A percentile compares a stretch with the other conserved stretches of the same genome.
phyloP scores from a whole-genome alignment of 1,140 invertebrate genomes.

The Metopolophium dirhodum region DNA sequence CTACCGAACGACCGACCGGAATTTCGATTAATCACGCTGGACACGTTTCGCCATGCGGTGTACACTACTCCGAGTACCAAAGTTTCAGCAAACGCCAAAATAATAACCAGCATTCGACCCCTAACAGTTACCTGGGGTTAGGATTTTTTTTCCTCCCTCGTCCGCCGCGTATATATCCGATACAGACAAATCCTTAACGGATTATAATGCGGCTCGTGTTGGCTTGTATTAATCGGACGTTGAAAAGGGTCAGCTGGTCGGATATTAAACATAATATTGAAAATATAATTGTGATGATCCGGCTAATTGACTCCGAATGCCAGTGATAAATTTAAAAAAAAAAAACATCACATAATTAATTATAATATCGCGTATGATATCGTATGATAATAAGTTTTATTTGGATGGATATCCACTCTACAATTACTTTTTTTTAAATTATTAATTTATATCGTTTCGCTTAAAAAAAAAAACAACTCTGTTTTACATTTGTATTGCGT shows the following conservation, averaged over 20 bases:
- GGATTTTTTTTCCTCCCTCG: not conserved
- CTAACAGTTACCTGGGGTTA: conserved; percentile 26
- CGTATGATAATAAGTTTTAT: not conserved
- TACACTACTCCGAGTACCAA: not conserved
- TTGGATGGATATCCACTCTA: not conserved
- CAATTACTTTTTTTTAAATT: not conserved
- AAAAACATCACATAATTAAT: not conserved
- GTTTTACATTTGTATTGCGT: too few species aligned
- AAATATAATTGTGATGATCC: not conserved
- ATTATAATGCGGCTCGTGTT: not conserved
- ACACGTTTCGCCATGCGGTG: conserved; percentile 40
- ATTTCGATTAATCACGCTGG: conserved; percentile 55
- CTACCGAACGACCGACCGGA: not conserved
- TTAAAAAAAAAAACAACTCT: too few species aligned
- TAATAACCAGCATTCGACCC: conserved; percentile 44
- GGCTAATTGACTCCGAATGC: not conserved
- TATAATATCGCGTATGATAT: too few species aligned
- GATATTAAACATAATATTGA: not conserved
- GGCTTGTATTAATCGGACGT: conserved; percentile 23
- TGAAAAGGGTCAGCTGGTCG: conserved; percentile 23
- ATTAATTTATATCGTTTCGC: too few species aligned
- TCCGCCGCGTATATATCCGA: not conserved
- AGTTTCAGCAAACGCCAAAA: conserved; percentile 53
- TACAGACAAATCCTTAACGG: conserved; percentile 18
- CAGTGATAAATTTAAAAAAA: not conserved